These are phyloP conservation scores for Lepidonotus clava DNA, from an alignment of 2,888 invertebrate species.

Conservation along the genomic window DNA sequence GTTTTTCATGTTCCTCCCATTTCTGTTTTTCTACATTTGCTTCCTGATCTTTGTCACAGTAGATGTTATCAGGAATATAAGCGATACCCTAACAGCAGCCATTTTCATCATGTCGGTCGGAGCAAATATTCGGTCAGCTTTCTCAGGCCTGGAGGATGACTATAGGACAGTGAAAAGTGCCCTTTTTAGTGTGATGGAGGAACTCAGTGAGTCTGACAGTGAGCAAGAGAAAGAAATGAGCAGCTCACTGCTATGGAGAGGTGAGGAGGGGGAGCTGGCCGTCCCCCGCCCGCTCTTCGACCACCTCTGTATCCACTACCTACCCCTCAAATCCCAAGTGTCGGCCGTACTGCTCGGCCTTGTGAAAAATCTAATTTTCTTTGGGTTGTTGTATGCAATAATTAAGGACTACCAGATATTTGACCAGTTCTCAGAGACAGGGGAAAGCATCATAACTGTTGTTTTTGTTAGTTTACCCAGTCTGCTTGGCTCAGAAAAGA, in stretches of 20 bases:
- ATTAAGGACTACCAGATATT: constrained; percentile 43
- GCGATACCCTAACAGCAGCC: background rate
- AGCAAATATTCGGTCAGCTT: background rate
- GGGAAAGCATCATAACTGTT: constrained; percentile 38
- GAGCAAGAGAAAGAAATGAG: background rate
- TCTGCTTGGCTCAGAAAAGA: background rate
- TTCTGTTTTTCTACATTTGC: background rate
- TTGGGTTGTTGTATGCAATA: constrained; percentile 12
- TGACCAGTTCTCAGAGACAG: constrained; percentile 50
- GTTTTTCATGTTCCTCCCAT: constrained; percentile 12
- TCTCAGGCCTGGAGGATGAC: constrained; percentile 17
- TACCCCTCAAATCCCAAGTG: background rate
- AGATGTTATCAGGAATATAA: constrained; percentile 38
- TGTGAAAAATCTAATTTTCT: background rate
- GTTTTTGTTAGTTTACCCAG: constrained; percentile 36
- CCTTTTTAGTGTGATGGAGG: background rate
- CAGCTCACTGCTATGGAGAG: constrained; percentile 4
- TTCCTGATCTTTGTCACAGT: background rate
- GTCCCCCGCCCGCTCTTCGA: constrained; percentile 25
- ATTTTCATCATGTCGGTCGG: constrained; percentile 22
- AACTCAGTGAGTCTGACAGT: background rate
- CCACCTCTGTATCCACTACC: background rate
- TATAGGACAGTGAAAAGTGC: background rate
- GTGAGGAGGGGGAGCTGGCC: constrained; percentile 4
- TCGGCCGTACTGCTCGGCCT: background rate